Evolutionary conservation across 2,113 vertebrate genomes (phyloP), one percentile per base, ranked within the genome.

Genomic region (Taxidea taxus): DNA sequence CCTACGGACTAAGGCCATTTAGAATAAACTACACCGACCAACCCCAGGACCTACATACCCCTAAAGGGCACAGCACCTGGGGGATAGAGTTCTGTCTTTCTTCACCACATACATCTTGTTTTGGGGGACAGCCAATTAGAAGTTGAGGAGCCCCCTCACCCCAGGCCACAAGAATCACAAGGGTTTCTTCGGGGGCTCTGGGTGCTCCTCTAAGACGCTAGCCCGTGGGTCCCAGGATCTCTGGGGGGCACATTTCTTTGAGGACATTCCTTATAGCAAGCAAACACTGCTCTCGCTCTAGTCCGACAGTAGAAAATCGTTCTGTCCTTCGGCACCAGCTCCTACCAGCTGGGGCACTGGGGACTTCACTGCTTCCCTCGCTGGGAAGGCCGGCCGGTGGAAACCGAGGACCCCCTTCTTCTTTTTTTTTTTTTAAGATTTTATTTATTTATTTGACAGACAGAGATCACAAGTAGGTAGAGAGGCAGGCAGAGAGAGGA

Each of bases 301-400:
- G 21, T 4, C 58, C 2, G 23, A 9, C 0, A 1, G 44, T 0
- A 4, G 42, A 14, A 49, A 68, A 37, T 18, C 6, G 2, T 37
- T 37, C 42, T 21, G 39, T 8, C 12, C 3, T 39, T 18, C 13
- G 39, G 14, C 27, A 1, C 23, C 11, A n/a, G 87, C 25, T 1
- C 12, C 72, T 4, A 31, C 13, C 72, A 75, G 42, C 77, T 4
- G 51, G 31, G 51, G 13, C 51, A 15, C 51, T 4, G 20, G 20
- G 21, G 21, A 8, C 51, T 25, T 14, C 21, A 8, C 2, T 23
- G 49, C 6, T 23, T 37, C 78, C 9, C 78, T 37, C 25, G 49
- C 49, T 11, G 3, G 6, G 25, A 9, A 84, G 70, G 34, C 16
- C 0, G 2, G 31, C 34, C 42, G 21, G 21, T 21, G 58, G 54